Evolutionary conservation across 2,888 invertebrate genomes (phyloP).

Genomic region (Trichopoda pennipes): DNA sequence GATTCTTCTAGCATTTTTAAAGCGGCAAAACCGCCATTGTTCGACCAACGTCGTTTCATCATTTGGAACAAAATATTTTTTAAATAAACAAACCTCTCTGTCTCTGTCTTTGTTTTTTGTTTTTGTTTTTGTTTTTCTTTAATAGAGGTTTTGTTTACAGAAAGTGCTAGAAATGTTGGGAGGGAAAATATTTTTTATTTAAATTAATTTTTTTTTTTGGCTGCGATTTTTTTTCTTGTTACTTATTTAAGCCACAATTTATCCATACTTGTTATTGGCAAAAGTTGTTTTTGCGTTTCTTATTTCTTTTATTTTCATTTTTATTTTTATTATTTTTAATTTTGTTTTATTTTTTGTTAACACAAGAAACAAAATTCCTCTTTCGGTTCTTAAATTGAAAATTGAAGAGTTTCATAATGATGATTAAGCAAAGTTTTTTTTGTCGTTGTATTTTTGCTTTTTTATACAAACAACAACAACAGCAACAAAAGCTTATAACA

Average conservation of each 20-base stretch:
- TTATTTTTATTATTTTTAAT: not conserved
- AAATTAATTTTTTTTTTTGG: not conserved
- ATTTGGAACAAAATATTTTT: constrained; percentile 73
- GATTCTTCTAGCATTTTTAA: constrained; percentile 87
- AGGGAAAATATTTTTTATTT: constrained; percentile 7
- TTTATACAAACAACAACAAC: not conserved
- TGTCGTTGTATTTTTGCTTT: constrained; percentile 11
- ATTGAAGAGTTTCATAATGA: constrained; percentile 60
- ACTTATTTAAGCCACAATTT: constrained; percentile 39
- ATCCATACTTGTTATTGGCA: constrained; percentile 16
- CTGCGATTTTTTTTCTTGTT: not conserved
- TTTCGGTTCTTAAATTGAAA: constrained; percentile 33
- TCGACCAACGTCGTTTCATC: constrained; percentile 90
- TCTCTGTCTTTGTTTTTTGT: not conserved
- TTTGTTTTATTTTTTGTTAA: constrained; percentile 17
- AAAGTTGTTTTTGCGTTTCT: constrained; percentile 27
- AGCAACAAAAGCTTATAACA: constrained; percentile 38
- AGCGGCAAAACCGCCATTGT: constrained; percentile 86
- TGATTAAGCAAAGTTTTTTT: constrained; percentile 62
- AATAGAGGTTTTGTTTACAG: not conserved
- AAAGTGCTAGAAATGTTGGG: constrained; percentile 28
- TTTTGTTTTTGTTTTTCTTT: constrained; percentile 1
- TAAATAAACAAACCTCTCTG: constrained; percentile 6
- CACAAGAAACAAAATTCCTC: constrained; percentile 51
- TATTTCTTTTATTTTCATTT: constrained; percentile 14